Conservation (phyloP, 1,140 invertebrate genomes). For the Diuraphis noxia region DNA sequence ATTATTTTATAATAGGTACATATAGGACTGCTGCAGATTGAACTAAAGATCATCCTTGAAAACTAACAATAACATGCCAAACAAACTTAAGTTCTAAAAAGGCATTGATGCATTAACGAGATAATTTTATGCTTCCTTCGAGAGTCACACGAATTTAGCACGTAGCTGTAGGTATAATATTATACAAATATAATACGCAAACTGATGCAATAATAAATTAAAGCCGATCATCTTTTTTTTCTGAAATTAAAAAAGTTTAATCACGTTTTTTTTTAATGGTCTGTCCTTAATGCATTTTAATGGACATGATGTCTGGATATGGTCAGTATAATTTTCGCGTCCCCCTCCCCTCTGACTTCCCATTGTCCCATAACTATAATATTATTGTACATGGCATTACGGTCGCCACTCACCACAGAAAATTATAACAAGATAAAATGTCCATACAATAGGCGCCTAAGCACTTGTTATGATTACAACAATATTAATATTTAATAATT, state of each 20-base stretch:
- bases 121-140: constrained; percentile 31
- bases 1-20: neutral
- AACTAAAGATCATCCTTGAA: neutral
- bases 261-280: neutral
- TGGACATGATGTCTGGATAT: neutral
- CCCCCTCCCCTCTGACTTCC: neutral
- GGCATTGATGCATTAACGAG: constrained; percentile 7
- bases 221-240: constrained; percentile 23
- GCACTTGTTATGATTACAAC: too few species aligned
- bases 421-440: too few species aligned
- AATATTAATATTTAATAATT: too few species aligned
- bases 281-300: neutral
- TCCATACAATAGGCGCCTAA: neutral
- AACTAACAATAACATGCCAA: neutral
- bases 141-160: neutral
- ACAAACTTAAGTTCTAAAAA: neutral
- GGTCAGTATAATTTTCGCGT: neutral
- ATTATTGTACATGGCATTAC: neutral
- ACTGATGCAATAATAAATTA: constrained; percentile 34
- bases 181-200: neutral
- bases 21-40: neutral
- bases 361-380: neutral
- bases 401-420: neutral
- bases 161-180: neutral
- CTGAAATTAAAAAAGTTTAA: neutral